Percentiles rank a stretch among this genome's conserved stretches.
These are phyloP conservation scores for Trachops cirrhosus DNA, from an alignment of 2,797 vertebrate species.

Conservation along the genomic window DNA sequence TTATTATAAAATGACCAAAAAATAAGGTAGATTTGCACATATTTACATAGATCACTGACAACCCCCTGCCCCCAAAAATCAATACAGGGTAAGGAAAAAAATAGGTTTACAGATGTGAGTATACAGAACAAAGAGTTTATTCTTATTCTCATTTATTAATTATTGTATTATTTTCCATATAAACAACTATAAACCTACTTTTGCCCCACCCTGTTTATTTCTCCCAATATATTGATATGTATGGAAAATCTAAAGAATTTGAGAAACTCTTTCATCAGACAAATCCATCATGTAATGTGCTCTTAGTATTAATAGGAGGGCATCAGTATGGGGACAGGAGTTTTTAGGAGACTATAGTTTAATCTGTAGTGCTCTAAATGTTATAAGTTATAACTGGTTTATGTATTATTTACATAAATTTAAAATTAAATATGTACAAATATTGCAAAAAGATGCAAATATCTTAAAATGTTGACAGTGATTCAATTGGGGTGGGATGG, in stretches of 20 bases:
- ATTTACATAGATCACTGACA: neutral
- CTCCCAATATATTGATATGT: neutral
- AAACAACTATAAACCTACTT: neutral
- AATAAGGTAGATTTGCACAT: neutral
- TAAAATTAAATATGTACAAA: slow-evolving; percentile 4
- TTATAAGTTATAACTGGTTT: neutral
- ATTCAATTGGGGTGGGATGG: neutral
- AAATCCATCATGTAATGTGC: neutral
- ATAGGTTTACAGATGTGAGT: neutral
- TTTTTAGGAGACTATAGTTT: neutral
- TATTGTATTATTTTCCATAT: neutral
- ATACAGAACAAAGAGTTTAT: neutral
- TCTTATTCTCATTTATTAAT: neutral
- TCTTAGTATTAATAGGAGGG: neutral
- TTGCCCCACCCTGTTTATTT: neutral
- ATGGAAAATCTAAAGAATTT: slow-evolving; percentile 11
- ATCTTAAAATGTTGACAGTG: neutral
- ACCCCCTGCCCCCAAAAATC: neutral
- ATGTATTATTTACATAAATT: slow-evolving; percentile 24
- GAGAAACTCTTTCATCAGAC: neutral
- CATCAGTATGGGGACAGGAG: neutral
- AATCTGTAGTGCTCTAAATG: neutral
- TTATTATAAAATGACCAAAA: neutral
- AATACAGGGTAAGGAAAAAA: neutral
- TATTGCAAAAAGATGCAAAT: neutral